Evolutionary conservation across 2,113 vertebrate genomes (phyloP), one percentile per base, ranked within the genome.

Genomic region (Petroica traversi): DNA sequence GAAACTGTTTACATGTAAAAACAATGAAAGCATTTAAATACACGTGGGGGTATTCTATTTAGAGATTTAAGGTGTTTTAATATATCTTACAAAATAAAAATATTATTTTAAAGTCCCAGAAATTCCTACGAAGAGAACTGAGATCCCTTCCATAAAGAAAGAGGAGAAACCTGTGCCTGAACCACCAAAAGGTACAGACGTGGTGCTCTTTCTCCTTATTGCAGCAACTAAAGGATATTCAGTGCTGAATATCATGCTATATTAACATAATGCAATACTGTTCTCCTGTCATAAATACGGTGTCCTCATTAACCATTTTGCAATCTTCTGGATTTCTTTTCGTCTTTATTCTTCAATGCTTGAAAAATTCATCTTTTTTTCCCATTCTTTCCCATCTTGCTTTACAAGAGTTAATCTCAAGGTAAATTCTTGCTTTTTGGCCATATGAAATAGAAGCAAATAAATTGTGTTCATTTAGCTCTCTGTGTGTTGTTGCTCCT

Each of bases 121-220:
- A 95, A 48, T 98, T 95, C 93, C 96, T 75, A 97, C 96, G 46
- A 98, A 98, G 97, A 95, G 98, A 94, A 95, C 89, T 57, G 97
- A 98, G 89, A 96, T 94, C 72, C 97, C 97, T 66, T 72, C 79
- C 69, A 85, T 97, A 20, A 98, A 97, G 95, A 97, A 84, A 73
- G 98, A 98, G 81, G 98, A 92, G 84, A 98, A 97, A 72, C 80
- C 14, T 43, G 58, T 97, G 86, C 98, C 92, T 64, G 98, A 98
- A 94, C 97, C 86, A 58, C 12, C 67, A 57, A 98, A 98, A 98
- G 98, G 98, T 98, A 98, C 24, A 95, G 75, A 85, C 0, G 3
- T 85, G 31, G 6, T 76, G 46, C 15, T 96, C 14, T 74, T 88
- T 76, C 95, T 93, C 69, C 36, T 93, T 87, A 64, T 22, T 74